Conservation (phyloP, 1,140 invertebrate genomes). For the Bemisia tabaci region DNA sequence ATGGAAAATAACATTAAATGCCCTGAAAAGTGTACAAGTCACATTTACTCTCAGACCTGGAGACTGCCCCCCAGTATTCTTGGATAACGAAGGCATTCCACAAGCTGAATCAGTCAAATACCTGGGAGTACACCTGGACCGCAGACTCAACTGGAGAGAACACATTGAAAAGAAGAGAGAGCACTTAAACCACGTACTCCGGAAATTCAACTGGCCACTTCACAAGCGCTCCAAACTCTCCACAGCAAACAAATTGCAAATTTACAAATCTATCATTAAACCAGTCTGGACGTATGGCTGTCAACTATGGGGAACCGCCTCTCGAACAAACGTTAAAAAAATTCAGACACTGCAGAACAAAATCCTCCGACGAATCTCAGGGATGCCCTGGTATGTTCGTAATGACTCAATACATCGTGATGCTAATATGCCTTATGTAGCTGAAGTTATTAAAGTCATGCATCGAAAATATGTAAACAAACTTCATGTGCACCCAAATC, state of each 20-base stretch:
- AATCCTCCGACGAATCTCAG: no score
- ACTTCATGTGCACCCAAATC: no score
- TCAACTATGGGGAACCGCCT: no score
- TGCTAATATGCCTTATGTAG: no score
- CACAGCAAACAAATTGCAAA: conserved; percentile 23
- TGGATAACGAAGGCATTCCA: neutral
- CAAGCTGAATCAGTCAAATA: conserved; percentile 3
- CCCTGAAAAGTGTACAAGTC: conserved; percentile 16
- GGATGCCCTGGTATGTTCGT: no score
- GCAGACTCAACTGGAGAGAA: conserved; percentile 7
- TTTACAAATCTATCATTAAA: no score
- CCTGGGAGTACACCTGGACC: conserved; percentile 13
- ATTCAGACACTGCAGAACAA: no score
- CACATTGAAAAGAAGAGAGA: conserved; percentile 7
- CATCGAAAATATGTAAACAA: no score
- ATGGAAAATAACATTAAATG: conserved; percentile 25
- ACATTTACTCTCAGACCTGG: conserved; percentile 7
- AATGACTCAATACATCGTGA: no score
- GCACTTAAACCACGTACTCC: conserved; percentile 9
- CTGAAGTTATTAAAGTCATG: no score
- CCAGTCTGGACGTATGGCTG: no score
- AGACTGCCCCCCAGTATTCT: neutral
- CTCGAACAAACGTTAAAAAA: no score
- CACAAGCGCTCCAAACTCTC: conserved; percentile 16
- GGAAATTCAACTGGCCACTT: conserved; percentile 20